Base-by-base conservation (phyloP, 2,797 vertebrate genomes). In the Taenioides sp. region DNA sequence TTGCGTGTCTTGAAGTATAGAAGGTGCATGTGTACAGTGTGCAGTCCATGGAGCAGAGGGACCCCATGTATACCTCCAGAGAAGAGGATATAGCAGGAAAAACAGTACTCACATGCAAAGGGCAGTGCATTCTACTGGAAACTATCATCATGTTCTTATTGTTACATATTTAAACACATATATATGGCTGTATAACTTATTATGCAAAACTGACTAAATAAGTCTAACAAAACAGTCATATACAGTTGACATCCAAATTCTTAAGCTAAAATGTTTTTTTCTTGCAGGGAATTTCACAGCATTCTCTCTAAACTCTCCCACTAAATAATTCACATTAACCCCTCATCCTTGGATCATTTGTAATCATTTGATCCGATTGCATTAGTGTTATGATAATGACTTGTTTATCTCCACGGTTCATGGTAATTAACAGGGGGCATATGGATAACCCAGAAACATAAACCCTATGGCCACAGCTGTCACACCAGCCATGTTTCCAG, bases 11-110 rank as follows among this genome's bases (percentile, higher is more conserved):
- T 73, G 52, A 50, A 55, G 68, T 72, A 59, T 34, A 57, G 40
- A 49, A 72, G 22, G 62, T 76, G 50, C 62, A 86, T 82, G 70
- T 90, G 80, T 70, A 37, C 75, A 66, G 73, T 79, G 66, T 79
- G 67, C 62, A n/a, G 78, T 74, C 73, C 62, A 64, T 62, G 75
- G 77, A 78, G 77, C 75, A 27, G 37, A 20, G 58, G 14, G 57
- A 22, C 76, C 65, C 52, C 54, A 67, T 27, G 57, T 75, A 14
- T 2, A 14, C 40, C 81, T 47, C 70, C 68, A 25, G 55, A 23
- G 55, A 25, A 69, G 54, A 40, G 65, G 54, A 62, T 61, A 66
- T 62, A 70, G 65, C 64, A 65, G 73, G 14, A 16, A 47, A 16
- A 47, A 43, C 40, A 43, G 20, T 3, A 3, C 28, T 76, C 40